phyloP scores from a whole-genome alignment of 1,140 invertebrate species.

The Spodoptera litura region DNA sequence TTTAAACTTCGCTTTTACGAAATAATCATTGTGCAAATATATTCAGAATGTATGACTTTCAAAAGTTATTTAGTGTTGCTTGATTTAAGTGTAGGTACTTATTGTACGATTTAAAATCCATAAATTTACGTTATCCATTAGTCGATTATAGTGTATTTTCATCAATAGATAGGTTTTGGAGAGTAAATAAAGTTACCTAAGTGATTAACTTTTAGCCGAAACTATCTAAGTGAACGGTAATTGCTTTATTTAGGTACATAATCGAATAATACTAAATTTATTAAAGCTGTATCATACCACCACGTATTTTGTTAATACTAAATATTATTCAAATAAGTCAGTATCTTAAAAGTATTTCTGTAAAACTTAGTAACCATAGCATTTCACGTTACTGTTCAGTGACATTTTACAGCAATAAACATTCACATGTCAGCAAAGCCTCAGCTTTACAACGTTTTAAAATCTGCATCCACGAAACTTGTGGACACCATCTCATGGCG shows the following conservation, averaged over 20 bases:
- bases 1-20: background rate
- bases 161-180: no score
- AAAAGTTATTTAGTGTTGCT: no score
- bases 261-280: no score
- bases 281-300: no score
- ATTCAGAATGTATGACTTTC: no score
- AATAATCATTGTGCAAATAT: background rate
- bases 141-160: background rate
- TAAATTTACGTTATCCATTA: background rate
- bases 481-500: background rate
- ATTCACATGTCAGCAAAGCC: background rate
- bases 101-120: background rate
- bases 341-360: no score
- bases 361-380: no score
- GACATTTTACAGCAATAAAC: background rate
- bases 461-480: background rate
- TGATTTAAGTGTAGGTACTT: no score
- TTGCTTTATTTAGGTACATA: no score
- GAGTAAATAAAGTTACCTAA: background rate
- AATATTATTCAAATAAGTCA: no score
- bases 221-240: no score
- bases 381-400: background rate
- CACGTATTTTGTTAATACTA: no score
- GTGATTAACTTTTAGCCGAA: background rate
- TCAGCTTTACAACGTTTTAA: conserved; percentile 9